Conservation (phyloP, 2,797 vertebrate species). For the Ciconia nigra region DNA sequence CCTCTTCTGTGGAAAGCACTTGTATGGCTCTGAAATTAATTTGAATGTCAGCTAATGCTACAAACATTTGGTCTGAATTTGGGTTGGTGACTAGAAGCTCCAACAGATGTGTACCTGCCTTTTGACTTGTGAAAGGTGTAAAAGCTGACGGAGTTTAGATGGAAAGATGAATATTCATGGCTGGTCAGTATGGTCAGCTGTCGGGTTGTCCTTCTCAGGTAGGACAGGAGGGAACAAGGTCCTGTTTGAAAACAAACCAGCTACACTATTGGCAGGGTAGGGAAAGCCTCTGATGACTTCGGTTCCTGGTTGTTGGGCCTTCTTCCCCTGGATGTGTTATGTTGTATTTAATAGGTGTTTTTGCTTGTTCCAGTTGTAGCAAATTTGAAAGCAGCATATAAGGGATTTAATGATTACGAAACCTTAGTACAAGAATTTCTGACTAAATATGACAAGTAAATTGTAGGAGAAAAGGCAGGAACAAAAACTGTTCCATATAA, state of each 20-base stretch:
- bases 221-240: neutral
- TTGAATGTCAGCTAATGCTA: neutral
- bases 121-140: neutral
- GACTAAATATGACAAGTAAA: neutral
- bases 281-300: neutral
- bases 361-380: neutral
- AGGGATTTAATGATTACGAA: neutral
- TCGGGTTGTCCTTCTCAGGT: neutral
- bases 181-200: neutral
- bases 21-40: neutral
- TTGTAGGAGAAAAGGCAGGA: neutral
- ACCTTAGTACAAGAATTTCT: neutral
- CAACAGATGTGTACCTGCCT: neutral
- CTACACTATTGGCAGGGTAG: rapidly evolving
- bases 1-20: neutral
- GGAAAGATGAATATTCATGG: neutral
- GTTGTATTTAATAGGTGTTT: neutral
- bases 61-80: neutral
- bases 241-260: neutral
- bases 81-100: neutral
- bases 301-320: neutral
- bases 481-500: neutral
- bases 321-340: neutral
- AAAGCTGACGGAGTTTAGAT: neutral
- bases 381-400: neutral